phyloP scores from a whole-genome alignment of 2,888 invertebrate species.

The Rhingia rostrata region DNA sequence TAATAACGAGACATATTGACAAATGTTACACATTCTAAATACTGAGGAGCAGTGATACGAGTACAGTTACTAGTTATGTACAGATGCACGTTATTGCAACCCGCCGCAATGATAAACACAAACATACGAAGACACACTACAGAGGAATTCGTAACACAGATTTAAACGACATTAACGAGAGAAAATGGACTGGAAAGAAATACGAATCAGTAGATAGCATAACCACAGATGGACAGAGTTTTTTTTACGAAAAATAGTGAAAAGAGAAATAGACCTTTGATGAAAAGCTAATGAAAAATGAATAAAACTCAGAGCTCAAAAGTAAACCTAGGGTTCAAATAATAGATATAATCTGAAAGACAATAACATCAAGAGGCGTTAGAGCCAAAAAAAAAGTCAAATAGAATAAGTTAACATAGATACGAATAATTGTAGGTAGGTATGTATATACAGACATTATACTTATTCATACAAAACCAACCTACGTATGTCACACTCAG shows the following conservation, averaged over 20 bases:
- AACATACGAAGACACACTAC: conserved; percentile 6
- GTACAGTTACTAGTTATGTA: not conserved
- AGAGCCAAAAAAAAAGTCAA: conserved; percentile 35
- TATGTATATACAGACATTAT: not conserved
- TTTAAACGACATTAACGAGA: conserved; percentile 39
- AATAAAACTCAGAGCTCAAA: conserved; percentile 28
- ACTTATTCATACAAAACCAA: no score
- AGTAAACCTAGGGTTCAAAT: conserved; percentile 14
- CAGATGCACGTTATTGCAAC: not conserved
- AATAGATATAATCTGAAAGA: conserved; percentile 38
- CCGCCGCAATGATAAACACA: conserved; percentile 26
- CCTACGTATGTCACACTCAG: not conserved
- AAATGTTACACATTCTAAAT: conserved; percentile 49
- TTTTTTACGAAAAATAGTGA: not conserved
- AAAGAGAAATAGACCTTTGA: conserved; percentile 15
- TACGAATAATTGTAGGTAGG: not conserved
- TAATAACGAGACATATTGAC: conserved; percentile 54
- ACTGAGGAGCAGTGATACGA: conserved; percentile 25
- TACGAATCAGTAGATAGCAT: conserved; percentile 22
- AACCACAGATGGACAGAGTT: conserved; percentile 25
- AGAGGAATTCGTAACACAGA: conserved; percentile 31
- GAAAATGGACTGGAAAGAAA: conserved; percentile 37
- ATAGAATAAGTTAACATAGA: conserved; percentile 35
- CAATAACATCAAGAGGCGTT: conserved; percentile 40
- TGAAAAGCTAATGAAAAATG: conserved; percentile 43